Evolutionary conservation across 2,888 invertebrate species (phyloP).

Genomic region (Alitta virens): DNA sequence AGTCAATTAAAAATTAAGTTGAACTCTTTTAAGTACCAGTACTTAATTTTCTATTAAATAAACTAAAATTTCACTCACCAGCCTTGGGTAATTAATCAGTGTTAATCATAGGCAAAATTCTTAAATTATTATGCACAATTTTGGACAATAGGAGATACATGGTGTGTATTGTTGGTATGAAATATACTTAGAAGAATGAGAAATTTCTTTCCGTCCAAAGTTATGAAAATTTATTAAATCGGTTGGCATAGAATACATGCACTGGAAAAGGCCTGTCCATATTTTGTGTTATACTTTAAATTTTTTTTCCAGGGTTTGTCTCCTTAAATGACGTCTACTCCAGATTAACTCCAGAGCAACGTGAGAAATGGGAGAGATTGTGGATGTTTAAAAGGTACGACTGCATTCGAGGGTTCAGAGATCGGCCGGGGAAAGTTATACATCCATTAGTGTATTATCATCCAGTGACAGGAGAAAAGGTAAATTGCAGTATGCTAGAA

Average conservation of each 20-base stretch:
- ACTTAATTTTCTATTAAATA: neutral
- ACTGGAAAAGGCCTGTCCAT: too few relatives aligned
- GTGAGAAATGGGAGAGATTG: constrained; percentile 38
- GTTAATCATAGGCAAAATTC: too few relatives aligned
- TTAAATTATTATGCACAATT: too few relatives aligned
- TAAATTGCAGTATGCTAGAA: constrained; percentile 17
- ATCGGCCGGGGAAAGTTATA: constrained; percentile 28
- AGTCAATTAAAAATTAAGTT: neutral
- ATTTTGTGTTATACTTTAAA: too few relatives aligned
- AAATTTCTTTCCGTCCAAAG: too few relatives aligned
- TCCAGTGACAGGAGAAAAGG: constrained; percentile 40
- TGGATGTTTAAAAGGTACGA: constrained; percentile 35
- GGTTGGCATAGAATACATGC: too few relatives aligned
- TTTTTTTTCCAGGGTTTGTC: constrained; percentile 36
- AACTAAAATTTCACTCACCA: neutral
- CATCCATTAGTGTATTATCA: constrained; percentile 46
- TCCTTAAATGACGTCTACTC: constrained; percentile 40
- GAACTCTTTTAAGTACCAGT: neutral
- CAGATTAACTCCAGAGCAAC: constrained; percentile 32
- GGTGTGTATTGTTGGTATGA: too few relatives aligned
- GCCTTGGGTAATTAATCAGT: too few relatives aligned
- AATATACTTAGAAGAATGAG: too few relatives aligned
- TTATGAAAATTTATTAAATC: too few relatives aligned
- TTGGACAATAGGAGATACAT: too few relatives aligned
- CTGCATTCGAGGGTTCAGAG: constrained; percentile 24